Conservation (phyloP, 2,797 vertebrate species). For the Rhincodon typus region DNA sequence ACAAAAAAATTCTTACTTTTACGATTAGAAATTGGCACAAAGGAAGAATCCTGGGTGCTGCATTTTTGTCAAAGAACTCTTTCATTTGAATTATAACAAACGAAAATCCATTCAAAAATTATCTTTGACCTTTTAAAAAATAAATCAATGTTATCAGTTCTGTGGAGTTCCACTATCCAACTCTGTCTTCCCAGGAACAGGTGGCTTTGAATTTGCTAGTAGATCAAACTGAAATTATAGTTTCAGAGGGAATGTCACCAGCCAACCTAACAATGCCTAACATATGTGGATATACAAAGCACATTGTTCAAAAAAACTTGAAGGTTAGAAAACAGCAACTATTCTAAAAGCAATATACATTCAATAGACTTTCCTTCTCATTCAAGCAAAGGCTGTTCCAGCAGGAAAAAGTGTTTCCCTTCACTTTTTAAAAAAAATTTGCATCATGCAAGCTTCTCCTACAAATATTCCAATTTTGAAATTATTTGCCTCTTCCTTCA, state of each 20-base stretch:
- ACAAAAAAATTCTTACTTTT: background rate
- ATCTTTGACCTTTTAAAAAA: background rate
- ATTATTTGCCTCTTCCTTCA: background rate
- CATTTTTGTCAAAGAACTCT: background rate
- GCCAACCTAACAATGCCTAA: background rate
- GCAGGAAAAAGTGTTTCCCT: no score
- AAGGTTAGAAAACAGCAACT: background rate
- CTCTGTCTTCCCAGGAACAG: background rate
- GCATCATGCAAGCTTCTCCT: background rate
- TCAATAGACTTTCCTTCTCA: background rate
- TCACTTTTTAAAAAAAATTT: background rate
- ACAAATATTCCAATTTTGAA: background rate
- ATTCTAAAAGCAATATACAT: background rate
- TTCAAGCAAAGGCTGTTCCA: background rate
- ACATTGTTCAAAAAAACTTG: background rate
- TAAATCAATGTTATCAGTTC: background rate
- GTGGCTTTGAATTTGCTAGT: background rate
- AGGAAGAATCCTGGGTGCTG: background rate
- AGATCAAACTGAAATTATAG: background rate
- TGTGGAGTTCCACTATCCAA: background rate
- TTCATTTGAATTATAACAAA: background rate
- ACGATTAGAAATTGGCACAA: background rate
- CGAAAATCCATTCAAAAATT: background rate
- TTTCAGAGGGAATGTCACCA: background rate
- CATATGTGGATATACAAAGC: background rate